Percentiles rank a stretch among this genome's conserved stretches.
Evolutionary conservation across 2,113 vertebrate species (phyloP).

Genomic region (Cebus imitator): DNA sequence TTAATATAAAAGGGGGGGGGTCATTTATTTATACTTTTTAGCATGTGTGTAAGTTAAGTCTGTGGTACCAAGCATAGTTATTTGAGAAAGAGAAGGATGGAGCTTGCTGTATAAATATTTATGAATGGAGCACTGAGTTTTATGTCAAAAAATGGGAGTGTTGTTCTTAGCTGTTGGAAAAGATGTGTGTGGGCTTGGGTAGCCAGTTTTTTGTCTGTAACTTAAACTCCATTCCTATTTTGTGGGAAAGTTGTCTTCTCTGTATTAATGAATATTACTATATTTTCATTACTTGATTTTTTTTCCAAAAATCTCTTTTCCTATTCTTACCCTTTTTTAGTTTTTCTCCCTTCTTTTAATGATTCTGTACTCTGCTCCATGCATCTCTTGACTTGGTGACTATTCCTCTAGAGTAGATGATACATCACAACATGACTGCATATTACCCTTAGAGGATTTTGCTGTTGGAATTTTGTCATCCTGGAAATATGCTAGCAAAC

Average conservation of each 20-base stretch:
- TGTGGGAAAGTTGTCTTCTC: not conserved
- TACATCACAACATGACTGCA: not conserved
- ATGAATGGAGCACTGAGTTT: not conserved
- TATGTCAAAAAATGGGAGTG: not conserved
- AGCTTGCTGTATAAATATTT: not conserved
- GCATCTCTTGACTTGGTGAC: not conserved
- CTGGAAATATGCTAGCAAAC: not conserved
- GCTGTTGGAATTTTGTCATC: not conserved
- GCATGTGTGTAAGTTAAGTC: not conserved
- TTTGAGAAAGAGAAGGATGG: not conserved
- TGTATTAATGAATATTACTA: not conserved
- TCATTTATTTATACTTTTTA: slow-evolving; percentile 16
- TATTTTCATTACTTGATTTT: slow-evolving; percentile 23
- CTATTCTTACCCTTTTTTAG: not conserved
- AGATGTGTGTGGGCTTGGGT: not conserved
- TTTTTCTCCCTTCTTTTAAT: not conserved
- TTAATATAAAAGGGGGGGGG: not conserved
- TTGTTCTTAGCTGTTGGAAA: not conserved
- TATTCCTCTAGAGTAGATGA: not conserved
- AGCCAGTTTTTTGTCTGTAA: not conserved
- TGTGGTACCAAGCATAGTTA: not conserved
- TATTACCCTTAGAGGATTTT: not conserved
- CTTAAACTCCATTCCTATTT: not conserved
- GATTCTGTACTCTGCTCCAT: not conserved
- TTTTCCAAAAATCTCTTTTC: not conserved